Base-by-base conservation (phyloP, 2,888 invertebrate species). In the Lasioglossum morio region DNA sequence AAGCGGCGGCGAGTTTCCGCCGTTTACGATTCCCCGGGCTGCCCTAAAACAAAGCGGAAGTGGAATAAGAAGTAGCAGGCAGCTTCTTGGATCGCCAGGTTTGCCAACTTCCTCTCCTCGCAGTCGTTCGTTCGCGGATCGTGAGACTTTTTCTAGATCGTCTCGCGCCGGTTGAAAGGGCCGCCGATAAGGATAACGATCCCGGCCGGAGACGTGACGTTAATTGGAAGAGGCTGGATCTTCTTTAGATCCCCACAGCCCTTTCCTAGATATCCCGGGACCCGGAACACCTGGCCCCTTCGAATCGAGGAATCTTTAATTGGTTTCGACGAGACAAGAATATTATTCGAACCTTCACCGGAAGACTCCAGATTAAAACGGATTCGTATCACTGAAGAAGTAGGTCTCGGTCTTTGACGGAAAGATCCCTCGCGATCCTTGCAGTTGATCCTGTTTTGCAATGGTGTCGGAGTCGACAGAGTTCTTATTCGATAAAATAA, bases 31-130 rank as follows among this genome's bases (percentile, higher is more conserved):
- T 89, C 91, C 86, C 87, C 73, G 74, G 81, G 73, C 79, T 84
- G 79, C 66, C 79, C 84, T 91, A 91, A 91, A 89, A 79, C 89
- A 85, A 91, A 82, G 83, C 88, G 86, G 80, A 91, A 90, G 88
- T 75, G 83, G 87, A 87, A 86, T 89, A 87, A 87, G 84, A 86
- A 87, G 85, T 72, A 82, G 84, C 57, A n/a, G 57, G 57, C 57
- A n/a, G 57, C 57, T 57, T 57, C 57, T 57, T 57, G 57, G 57
- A 57, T 57, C 57, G 57, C n/a, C 57, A 57, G 57, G 57, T 57
- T n/a, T n/a, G 57, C 76, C 73, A 76, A 37, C 81, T 79, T 79
- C 69, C 27, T 57, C 57, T 57, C 57, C 53, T n/a, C 57, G 40
- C 46, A 66, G 69, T 80, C 69, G 27, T 43, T 72, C 70, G 76